These are phyloP conservation scores for Notarius lentiginosus DNA, from an alignment of 2,113 vertebrate species.

Conservation along the genomic window DNA sequence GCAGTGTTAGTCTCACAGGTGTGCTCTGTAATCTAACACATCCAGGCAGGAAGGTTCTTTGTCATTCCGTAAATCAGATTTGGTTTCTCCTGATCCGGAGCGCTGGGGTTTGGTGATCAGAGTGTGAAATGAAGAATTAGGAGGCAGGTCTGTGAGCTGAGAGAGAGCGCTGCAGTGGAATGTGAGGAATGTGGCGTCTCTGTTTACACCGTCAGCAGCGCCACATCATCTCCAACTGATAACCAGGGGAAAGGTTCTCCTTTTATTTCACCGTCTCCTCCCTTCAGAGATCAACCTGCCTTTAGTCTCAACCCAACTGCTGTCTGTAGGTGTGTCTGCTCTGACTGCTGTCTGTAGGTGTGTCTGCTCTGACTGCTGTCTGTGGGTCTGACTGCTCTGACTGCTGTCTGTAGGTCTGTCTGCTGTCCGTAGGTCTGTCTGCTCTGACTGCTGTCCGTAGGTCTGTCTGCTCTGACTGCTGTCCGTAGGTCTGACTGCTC, in stretches of 20 bases:
- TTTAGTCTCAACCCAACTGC: background rate
- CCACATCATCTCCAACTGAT: constrained; percentile 41
- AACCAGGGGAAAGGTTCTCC: constrained; percentile 14
- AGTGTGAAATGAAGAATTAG: background rate
- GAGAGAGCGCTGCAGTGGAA: constrained; percentile 24
- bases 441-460: background rate
- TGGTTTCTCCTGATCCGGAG: background rate
- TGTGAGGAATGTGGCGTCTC: constrained; percentile 59
- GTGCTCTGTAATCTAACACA: background rate
- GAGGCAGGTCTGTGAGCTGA: background rate
- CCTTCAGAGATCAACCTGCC: background rate
- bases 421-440: background rate
- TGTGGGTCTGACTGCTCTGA: too few relatives aligned
- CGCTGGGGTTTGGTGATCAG: background rate
- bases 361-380: too few relatives aligned
- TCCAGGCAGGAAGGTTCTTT: background rate
- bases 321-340: too few relatives aligned
- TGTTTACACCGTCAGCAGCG: constrained; percentile 52
- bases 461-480: background rate
- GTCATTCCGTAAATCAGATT: background rate
- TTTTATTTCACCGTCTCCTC: background rate
- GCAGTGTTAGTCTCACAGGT: background rate
- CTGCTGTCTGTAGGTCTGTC: too few relatives aligned
- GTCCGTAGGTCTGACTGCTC: too few relatives aligned
- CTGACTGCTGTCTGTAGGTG: too few relatives aligned